phyloP scores from a whole-genome alignment of 1,140 invertebrate species.

The Pteromalus puparum region DNA sequence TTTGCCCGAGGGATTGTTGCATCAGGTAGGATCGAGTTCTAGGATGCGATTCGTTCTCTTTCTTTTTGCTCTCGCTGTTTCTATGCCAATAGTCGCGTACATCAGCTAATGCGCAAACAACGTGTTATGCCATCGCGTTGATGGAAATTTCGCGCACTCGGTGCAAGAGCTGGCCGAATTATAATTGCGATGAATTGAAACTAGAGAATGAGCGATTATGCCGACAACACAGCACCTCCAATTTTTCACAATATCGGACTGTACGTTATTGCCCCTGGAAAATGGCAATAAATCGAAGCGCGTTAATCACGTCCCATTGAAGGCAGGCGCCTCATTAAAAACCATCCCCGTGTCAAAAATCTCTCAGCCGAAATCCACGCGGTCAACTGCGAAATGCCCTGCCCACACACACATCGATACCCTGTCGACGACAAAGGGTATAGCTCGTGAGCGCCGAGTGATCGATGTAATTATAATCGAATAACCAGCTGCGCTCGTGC shows the following conservation, averaged over 20 bases:
- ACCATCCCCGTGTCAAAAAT: not conserved
- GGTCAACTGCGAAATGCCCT: not conserved
- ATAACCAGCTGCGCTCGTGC: not conserved
- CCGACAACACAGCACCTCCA: too few relatives aligned
- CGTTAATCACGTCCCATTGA: not conserved
- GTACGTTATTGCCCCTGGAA: too few relatives aligned
- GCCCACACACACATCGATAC: not conserved
- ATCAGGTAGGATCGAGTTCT: not conserved
- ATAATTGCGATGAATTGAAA: too few relatives aligned
- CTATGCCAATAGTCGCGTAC: too few relatives aligned
- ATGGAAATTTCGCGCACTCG: too few relatives aligned
- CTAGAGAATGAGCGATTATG: too few relatives aligned
- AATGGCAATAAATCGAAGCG: not conserved
- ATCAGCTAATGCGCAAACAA: too few relatives aligned
- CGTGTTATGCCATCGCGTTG: too few relatives aligned
- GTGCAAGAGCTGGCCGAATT: too few relatives aligned
- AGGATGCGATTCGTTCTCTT: not conserved
- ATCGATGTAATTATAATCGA: conserved; percentile 27
- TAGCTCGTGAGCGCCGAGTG: not conserved
- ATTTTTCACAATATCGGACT: too few relatives aligned
- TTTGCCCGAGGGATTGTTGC: not conserved
- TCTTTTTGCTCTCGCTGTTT: not conserved
- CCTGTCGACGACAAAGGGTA: not conserved
- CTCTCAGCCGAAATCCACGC: not conserved
- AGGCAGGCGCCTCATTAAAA: not conserved